Base-by-base conservation (phyloP, 2,888 invertebrate species). In the Halocaridina rubra region DNA sequence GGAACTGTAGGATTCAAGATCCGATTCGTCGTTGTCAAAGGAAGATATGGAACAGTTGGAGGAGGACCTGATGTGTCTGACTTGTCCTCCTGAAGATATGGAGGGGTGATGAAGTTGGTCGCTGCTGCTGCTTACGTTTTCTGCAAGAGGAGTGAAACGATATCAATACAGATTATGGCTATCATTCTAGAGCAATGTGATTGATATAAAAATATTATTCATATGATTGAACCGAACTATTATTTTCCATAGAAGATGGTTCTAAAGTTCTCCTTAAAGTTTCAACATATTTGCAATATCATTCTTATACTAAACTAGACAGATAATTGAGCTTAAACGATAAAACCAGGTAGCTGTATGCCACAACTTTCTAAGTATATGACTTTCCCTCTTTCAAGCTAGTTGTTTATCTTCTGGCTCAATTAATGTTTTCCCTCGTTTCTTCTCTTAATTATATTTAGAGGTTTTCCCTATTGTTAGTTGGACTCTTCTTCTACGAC, bases 1-100 rank as follows among this genome's bases (percentile, higher is more conserved):
- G 13, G 84, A 84, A 46, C 84, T 84, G 84, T 27, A 84, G 5
- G 84, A 84, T 27, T 84, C 84, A n/a, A 84, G 46, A 53, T 84
- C 84, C 4, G 79, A 79, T 57, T 80, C 84, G 74, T 80, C 80
- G 75, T 79, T 74, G 53, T 75, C 75, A 24, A 75, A 32, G 33
- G 80, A 84, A 19, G 84, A 79, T 67, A 80, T 74, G 10, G 84
- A 84, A 24, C 84, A 69, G 22, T 29, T 64, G 78, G 78, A 79
- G 74, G 79, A 72, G 30, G 84, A 74, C n/a, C 59, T 59, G 8
- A 72, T 39, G 13, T 46, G 78, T 24, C 72, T 79, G 16, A 53
- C 53, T 4, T 64, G 84, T 19, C 74, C 64, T 24, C 74, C 72
- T 22, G 84, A 84, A 33, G 84, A 84, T 22, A 84, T 79, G 46